Evolutionary conservation across 2,113 vertebrate genomes (phyloP), one percentile per base, ranked within the genome.

Genomic region (Zosterops lateralis): DNA sequence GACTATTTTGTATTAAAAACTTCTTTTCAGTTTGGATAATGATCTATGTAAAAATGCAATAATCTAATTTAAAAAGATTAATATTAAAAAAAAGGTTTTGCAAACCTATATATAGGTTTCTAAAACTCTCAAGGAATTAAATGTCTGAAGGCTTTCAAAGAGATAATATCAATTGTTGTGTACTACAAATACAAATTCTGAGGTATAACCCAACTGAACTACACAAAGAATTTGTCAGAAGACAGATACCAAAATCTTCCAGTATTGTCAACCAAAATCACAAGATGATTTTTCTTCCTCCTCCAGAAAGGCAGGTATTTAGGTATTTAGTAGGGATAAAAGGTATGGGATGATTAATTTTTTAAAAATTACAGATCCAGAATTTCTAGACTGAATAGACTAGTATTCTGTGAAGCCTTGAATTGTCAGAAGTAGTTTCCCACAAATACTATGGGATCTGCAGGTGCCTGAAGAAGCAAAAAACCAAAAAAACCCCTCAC

Each of bases 291-390:
- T 53, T 79, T 56, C 32, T 66, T 64, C 7, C 7, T 7, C 3
- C 6, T 18, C 5, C 3, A 62, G 51, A 84, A 54, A 1, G 3
- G 5, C 44, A 53, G 26, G 51, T 53, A 53, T 53, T 53, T 53
- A 29, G 51, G 51, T 53, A 53, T 53, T 53, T 53, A 29, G 51
- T 53, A 53, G 51, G 26, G 26, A 53, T 53, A 29, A 53, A 53
- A 53, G 15, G 12, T 25, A 83, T 10, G 4, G 11, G 17, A 48
- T 40, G 79, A 87, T 48, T 48, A 3, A 6, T 57, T 57, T 21
- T 9, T 2, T 2, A 0, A 3, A 26, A 72, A 76, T 24, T 14
- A 34, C 4, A 65, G 18, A 42, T 60, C 3, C 25, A 38, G 20
- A 73, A 66, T 62, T 57, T 80, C 45, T 66, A 14, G 32, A 20